Conservation (phyloP, 2,113 vertebrate species). For the Tragulus kanchil region DNA sequence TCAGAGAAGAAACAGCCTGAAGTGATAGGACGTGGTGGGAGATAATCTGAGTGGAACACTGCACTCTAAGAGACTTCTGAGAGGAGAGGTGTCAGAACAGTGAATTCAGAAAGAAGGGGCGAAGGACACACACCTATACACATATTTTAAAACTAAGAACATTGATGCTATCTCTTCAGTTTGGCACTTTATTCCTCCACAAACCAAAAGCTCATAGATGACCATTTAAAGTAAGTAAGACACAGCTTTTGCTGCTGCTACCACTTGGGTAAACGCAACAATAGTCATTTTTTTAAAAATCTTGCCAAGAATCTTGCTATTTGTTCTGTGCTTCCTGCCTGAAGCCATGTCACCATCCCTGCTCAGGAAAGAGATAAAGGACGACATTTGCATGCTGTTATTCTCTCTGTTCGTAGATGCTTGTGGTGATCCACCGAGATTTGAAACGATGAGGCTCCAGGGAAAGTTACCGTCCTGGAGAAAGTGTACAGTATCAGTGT, state of each 20-base stretch:
- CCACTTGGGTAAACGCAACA: background rate
- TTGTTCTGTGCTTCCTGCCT: background rate
- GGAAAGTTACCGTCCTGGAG: constrained; percentile 18
- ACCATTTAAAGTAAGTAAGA: background rate
- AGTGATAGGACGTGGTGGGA: background rate
- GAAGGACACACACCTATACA: background rate
- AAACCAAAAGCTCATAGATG: background rate
- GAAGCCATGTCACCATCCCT: background rate
- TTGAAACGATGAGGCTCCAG: background rate
- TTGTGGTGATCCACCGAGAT: constrained; percentile 46
- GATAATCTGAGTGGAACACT: background rate
- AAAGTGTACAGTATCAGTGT: background rate
- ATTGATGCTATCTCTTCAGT: background rate
- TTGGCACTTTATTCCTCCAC: background rate
- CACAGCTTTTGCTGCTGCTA: too few relatives aligned
- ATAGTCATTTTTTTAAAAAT: background rate
- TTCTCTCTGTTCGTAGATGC: constrained; percentile 2
- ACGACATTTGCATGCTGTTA: background rate
- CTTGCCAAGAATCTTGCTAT: background rate
- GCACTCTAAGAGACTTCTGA: background rate
- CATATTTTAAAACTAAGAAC: background rate
- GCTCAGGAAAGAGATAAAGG: background rate
- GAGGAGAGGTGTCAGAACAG: background rate
- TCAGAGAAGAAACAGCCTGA: background rate
- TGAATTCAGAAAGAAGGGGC: background rate